Base-by-base conservation (phyloP, 2,888 invertebrate species). In the Galerucella calmariensis region DNA sequence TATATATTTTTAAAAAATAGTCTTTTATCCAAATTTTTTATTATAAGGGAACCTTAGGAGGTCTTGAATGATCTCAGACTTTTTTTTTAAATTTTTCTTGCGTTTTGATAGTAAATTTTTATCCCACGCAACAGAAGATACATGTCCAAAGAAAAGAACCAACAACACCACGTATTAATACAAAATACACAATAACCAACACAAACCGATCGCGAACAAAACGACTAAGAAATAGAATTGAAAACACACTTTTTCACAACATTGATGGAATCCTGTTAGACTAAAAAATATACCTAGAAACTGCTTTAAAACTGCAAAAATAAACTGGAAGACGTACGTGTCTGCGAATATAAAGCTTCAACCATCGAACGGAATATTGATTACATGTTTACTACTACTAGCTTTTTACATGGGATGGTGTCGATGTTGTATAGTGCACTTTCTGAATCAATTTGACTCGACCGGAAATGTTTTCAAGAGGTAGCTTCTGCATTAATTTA, bases 401-500 rank as follows among this genome's bases (percentile, higher is more conserved):
- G 61, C 35, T n/a, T 61, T 61, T 61, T 61, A 8, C 8, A 27
- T 12, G n/a, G 24, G n/a, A 27, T n/a, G 61, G 61, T 35, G 35
- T 27, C n/a, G 35, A 16, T 35, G 35, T 11, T 35, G 35, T 61
- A 27, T 61, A 8, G 35, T 61, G 35, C 61, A 35, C 27, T 61
- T 56, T 61, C 12, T 9, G 14, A 27, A 61, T 61, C 61, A 61
- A 61, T 61, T 61, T 61, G 5, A 27, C 14, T 61, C 35, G 27
- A 20, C 61, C 24, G 61, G 61, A 61, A 61, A 61, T 61, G 61
- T 61, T 61, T 61, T 61, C 61, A 27, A 61, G 35, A 61, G 14
- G 20, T 1, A 61, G 14, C 61, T 61, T 61, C 27, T 27, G 27
- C 35, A 35, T 61, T 12, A 61, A 56, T 56, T 56, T 20, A 56